These are phyloP conservation scores for Smithornis capensis DNA, from an alignment of 2,113 vertebrate species.

Conservation along the genomic window DNA sequence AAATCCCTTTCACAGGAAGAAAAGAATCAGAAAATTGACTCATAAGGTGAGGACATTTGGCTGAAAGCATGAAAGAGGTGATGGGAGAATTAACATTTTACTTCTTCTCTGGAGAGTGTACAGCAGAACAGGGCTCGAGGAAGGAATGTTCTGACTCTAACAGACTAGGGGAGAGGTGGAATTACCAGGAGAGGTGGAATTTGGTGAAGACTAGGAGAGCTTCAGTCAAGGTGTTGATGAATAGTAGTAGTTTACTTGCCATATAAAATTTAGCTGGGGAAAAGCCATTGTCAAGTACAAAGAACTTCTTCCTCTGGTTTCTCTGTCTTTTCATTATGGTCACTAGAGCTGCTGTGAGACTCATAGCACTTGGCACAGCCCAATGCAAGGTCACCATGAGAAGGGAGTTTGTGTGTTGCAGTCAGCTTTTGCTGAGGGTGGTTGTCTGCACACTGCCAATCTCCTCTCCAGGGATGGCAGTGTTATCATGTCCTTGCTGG, in stretches of 20 bases:
- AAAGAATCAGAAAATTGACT: background rate
- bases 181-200: background rate
- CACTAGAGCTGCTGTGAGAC: background rate
- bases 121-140: background rate
- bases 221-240: background rate
- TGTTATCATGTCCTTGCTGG: background rate
- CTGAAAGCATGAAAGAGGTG: background rate
- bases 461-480: background rate
- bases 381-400: accelerated
- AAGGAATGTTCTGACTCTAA: background rate
- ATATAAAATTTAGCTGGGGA: background rate
- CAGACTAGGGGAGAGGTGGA: background rate
- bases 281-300: background rate
- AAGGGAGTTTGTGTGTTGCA: background rate
- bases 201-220: background rate
- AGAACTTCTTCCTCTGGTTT: background rate
- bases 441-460: background rate
- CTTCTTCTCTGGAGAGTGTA: background rate
- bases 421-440: background rate
- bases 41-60: background rate
- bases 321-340: background rate
- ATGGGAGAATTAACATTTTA: background rate
- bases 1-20: background rate
- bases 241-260: background rate
- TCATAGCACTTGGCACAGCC: background rate